phyloP scores from a whole-genome alignment of 2,888 invertebrate genomes.

The Cynaeus angustus region DNA sequence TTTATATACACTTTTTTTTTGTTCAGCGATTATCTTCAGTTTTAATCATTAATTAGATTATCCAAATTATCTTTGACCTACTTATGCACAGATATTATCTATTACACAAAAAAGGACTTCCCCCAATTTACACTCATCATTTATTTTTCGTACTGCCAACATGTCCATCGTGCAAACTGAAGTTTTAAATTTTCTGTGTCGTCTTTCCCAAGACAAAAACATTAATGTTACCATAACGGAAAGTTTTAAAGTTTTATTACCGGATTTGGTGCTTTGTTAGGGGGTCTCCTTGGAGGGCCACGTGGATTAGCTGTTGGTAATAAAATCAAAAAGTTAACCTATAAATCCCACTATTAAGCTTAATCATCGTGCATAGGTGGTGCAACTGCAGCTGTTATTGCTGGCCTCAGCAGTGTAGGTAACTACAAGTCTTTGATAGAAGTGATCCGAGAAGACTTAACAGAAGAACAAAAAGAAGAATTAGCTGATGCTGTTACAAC shows the following conservation, averaged over 20 bases:
- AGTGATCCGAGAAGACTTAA: constrained; percentile 60
- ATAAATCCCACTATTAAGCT: not conserved
- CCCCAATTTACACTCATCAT: not conserved
- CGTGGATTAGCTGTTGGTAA: constrained; percentile 62
- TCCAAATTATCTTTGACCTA: too few relatives aligned
- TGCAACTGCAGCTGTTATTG: constrained; percentile 57
- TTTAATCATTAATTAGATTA: too few relatives aligned
- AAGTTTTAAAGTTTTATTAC: constrained; percentile 59
- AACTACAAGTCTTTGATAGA: constrained; percentile 60
- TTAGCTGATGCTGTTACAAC: constrained; percentile 31
- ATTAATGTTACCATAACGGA: constrained; percentile 59
- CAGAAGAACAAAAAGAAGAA: constrained; percentile 54
- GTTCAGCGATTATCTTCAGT: too few relatives aligned
- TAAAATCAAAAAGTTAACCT: constrained; percentile 7
- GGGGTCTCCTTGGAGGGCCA: constrained; percentile 62
- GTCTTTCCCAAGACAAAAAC: constrained; percentile 55
- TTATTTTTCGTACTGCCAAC: not conserved
- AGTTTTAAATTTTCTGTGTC: not conserved
- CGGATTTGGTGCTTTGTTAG: constrained; percentile 61
- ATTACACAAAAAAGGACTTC: too few relatives aligned
- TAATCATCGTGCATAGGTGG: constrained; percentile 57
- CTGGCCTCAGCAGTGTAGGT: constrained; percentile 55
- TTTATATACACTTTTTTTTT: too few relatives aligned
- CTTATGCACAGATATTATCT: too few relatives aligned
- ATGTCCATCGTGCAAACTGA: constrained; percentile 5